A percentile compares a stretch with the other conserved stretches of the same genome.
phyloP scores from a whole-genome alignment of 2,888 invertebrate species.

The Orthosia cruda region DNA sequence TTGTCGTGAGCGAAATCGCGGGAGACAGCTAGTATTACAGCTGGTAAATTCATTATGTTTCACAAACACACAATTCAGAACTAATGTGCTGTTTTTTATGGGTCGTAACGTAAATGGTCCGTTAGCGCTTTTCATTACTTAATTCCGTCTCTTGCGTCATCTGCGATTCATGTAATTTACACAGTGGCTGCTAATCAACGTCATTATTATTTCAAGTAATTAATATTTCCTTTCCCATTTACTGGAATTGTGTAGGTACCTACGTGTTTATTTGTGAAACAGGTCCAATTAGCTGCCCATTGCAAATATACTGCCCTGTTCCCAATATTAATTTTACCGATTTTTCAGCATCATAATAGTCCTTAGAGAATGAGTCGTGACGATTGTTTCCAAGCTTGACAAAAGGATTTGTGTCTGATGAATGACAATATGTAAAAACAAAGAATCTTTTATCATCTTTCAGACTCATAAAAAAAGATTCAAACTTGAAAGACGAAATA shows the following conservation, averaged over 20 bases:
- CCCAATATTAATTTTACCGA: neutral
- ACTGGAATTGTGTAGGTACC: conserved; percentile 29
- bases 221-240: conserved; percentile 63
- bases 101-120: conserved; percentile 56
- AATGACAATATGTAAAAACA: neutral
- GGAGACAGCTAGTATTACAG: no score
- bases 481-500: no score
- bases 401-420: neutral
- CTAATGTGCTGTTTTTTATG: conserved; percentile 58
- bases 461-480: no score
- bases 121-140: conserved; percentile 63
- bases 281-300: conserved; percentile 37
- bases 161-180: conserved; percentile 57
- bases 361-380: neutral
- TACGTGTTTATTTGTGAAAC: conserved; percentile 19
- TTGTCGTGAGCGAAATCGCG: no score
- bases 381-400: neutral
- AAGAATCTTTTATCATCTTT: no score
- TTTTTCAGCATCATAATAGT: no score
- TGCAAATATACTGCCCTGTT: conserved; percentile 6
- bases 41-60: neutral
- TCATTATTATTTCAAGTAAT: conserved; percentile 66
- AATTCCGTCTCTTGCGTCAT: conserved; percentile 61
- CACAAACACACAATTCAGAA: conserved; percentile 37
- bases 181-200: conserved; percentile 60